Evolutionary conservation across 2,888 invertebrate genomes (phyloP).

Genomic region (Muschampia plurimacula): DNA sequence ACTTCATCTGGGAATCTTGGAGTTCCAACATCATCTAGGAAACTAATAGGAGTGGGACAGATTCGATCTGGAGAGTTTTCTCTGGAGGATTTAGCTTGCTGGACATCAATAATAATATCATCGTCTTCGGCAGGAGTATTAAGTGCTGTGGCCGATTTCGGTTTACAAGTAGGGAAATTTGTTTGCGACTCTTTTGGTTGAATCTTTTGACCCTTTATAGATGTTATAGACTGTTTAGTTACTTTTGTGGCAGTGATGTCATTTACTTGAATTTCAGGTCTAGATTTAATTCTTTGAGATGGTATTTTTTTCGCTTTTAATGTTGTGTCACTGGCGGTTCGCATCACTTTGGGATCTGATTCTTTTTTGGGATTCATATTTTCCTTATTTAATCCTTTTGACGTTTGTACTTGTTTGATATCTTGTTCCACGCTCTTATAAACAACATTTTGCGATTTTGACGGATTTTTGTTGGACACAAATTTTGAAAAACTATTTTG

Average conservation of each 20-base stretch:
- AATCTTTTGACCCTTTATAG: conserved; percentile 57
- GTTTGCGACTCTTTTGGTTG: conserved; percentile 61
- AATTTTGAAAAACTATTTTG: conserved; percentile 62
- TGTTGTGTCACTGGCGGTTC: conserved; percentile 86
- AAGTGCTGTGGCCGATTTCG: conserved; percentile 80
- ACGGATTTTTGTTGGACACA: conserved; percentile 54
- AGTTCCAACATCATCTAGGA: conserved; percentile 85
- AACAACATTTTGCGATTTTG: conserved; percentile 53
- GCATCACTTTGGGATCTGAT: conserved; percentile 75
- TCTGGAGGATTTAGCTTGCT: conserved; percentile 90
- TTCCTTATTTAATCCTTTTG: conserved; percentile 66
- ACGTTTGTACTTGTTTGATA: conserved; percentile 61
- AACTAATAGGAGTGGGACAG: conserved; percentile 88
- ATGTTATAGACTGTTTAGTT: conserved; percentile 53
- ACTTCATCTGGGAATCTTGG: conserved; percentile 91
- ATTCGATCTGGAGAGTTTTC: conserved; percentile 91
- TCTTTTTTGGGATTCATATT: conserved; percentile 70
- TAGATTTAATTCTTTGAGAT: conserved; percentile 77
- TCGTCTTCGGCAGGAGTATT: conserved; percentile 80
- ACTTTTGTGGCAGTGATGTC: conserved; percentile 64
- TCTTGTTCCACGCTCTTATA: conserved; percentile 62
- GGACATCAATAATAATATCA: conserved; percentile 88
- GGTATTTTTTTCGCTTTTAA: conserved; percentile 78
- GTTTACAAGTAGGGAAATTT: conserved; percentile 71
- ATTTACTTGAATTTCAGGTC: conserved; percentile 79